Evolutionary conservation across 1,140 invertebrate genomes (phyloP).

Genomic region (Epicauta chinensis): DNA sequence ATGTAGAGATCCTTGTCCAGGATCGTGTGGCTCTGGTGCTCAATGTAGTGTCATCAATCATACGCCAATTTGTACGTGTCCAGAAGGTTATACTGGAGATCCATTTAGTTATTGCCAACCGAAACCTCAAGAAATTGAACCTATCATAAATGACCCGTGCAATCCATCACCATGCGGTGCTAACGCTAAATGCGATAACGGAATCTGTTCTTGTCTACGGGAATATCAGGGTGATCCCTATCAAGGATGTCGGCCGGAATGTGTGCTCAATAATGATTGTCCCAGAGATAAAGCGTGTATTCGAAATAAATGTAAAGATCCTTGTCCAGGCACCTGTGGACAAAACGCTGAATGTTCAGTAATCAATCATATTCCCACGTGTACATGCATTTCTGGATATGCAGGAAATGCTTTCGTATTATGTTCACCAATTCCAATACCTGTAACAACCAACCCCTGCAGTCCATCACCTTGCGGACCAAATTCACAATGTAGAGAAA

Average conservation of each 20-base stretch:
- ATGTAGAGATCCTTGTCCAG: slow-evolving; percentile 59
- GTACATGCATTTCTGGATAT: slow-evolving; percentile 57
- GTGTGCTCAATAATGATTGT: slow-evolving; percentile 62
- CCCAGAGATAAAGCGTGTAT: slow-evolving; percentile 53
- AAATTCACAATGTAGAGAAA: slow-evolving; percentile 57
- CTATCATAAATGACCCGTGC: slow-evolving; percentile 47
- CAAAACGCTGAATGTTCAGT: slow-evolving; percentile 62
- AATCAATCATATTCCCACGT: slow-evolving; percentile 63
- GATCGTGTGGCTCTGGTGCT: slow-evolving; percentile 56
- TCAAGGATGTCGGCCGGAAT: slow-evolving; percentile 67
- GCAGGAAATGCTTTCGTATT: slow-evolving; percentile 72
- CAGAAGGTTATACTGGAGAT: slow-evolving; percentile 57
- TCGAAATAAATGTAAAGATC: slow-evolving; percentile 58
- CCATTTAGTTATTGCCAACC: slow-evolving; percentile 53
- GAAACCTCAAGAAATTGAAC: slow-evolving; percentile 43
- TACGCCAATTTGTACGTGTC: slow-evolving; percentile 57
- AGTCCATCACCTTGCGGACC: slow-evolving; percentile 63
- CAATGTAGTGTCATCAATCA: slow-evolving; percentile 58
- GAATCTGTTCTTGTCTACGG: slow-evolving; percentile 62
- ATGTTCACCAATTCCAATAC: slow-evolving; percentile 47
- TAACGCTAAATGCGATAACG: slow-evolving; percentile 53
- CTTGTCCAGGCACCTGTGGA: slow-evolving; percentile 56
- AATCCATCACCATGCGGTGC: slow-evolving; percentile 60
- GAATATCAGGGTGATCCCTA: slow-evolving; percentile 68
- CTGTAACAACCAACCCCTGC: slow-evolving; percentile 51